A percentile compares a stretch with the other conserved stretches of the same genome.
Evolutionary conservation across 2,113 vertebrate species (phyloP).

Genomic region (Canis aureus): DNA sequence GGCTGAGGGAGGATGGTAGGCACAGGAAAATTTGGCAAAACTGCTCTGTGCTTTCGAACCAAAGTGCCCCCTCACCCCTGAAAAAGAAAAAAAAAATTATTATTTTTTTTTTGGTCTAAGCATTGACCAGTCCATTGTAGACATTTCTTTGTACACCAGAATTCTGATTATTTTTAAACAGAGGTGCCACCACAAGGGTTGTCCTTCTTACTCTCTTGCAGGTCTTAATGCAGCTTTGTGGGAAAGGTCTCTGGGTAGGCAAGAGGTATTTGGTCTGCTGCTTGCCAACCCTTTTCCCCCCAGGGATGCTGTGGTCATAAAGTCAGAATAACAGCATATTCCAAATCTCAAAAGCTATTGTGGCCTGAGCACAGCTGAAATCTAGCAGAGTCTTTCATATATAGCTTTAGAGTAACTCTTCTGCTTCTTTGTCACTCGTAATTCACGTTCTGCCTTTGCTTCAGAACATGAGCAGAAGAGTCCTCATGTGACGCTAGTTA

Average conservation of each 20-base stretch:
- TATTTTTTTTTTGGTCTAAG: slow-evolving; percentile 49
- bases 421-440: neutral
- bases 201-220: neutral
- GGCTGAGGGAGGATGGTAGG: slow-evolving; percentile 59
- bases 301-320: slow-evolving; percentile 6
- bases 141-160: slow-evolving; percentile 74
- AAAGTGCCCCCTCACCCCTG: slow-evolving; percentile 46
- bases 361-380: slow-evolving; percentile 71
- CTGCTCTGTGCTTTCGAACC: slow-evolving; percentile 77
- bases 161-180: slow-evolving; percentile 47
- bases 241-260: slow-evolving; percentile 68
- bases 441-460: slow-evolving; percentile 75
- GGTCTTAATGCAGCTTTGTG: slow-evolving; percentile 55
- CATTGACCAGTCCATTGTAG: slow-evolving; percentile 63
- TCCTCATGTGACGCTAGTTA: slow-evolving; percentile 64
- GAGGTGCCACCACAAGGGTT: slow-evolving; percentile 65
- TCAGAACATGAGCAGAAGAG: slow-evolving; percentile 67
- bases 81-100: neutral
- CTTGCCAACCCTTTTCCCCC: slow-evolving; percentile 42
- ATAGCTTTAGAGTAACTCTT: slow-evolving; percentile 57
- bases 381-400: slow-evolving; percentile 27
- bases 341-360: slow-evolving; percentile 18
- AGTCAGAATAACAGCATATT: neutral
- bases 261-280: slow-evolving; percentile 50
- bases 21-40: slow-evolving; percentile 72